A percentile compares a stretch with the other conserved stretches of the same genome.
These are phyloP conservation scores for Charina bottae DNA, from an alignment of 2,113 vertebrate species.

Conservation along the genomic window DNA sequence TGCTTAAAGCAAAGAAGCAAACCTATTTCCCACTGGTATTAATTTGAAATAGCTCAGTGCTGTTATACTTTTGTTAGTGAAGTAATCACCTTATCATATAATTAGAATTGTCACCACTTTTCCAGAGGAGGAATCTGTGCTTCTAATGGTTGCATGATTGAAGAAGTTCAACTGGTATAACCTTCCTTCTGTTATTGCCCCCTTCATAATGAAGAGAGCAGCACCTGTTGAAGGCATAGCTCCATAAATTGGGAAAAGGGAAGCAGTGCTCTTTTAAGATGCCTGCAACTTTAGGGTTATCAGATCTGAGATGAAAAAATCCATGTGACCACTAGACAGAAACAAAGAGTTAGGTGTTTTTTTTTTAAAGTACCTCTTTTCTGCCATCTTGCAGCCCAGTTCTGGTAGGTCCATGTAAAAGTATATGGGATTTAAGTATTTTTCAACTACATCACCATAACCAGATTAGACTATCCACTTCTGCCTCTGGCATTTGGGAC, in stretches of 20 bases:
- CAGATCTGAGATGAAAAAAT: not conserved
- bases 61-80: not conserved
- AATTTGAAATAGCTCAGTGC: not conserved
- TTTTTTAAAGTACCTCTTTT: not conserved
- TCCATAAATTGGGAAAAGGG: not conserved
- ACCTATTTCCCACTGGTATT: constrained; percentile 4
- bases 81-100: not conserved
- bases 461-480: not conserved
- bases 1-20: constrained; percentile 6
- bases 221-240: not conserved
- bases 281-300: not conserved
- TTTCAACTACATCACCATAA: not conserved
- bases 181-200: not conserved
- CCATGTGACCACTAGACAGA: not conserved
- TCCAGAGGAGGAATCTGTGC: not conserved
- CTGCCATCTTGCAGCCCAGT: not conserved
- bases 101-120: not conserved
- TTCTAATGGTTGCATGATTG: not conserved
- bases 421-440: not conserved
- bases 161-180: not conserved
- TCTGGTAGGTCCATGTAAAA: not conserved
- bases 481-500: not conserved
- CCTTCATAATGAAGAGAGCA: not conserved
- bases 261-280: not conserved
- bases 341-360: not conserved